Conservation (phyloP, 2,888 invertebrate genomes). For the Acronicta leporina region DNA sequence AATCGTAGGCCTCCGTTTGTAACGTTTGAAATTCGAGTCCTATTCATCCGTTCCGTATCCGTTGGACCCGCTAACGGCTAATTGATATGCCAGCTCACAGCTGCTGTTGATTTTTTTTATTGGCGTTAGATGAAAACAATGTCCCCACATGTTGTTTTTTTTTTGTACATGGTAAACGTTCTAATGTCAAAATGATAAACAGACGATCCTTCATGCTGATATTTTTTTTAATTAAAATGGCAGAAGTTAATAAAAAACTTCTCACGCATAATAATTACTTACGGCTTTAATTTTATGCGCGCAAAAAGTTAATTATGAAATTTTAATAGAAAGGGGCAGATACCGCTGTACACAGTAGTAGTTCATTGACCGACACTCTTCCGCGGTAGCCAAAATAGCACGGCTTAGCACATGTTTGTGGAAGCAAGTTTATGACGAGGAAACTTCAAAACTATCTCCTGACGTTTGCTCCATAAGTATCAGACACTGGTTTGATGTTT, state of each 20-base stretch:
- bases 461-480: slow-evolving; percentile 25
- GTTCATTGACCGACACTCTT: slow-evolving; percentile 75
- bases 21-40: slow-evolving; percentile 73
- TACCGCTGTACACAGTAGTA: slow-evolving; percentile 55
- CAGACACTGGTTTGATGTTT: slow-evolving; percentile 33
- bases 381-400: slow-evolving; percentile 75
- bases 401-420: slow-evolving; percentile 53
- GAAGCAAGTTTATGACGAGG: slow-evolving; percentile 52
- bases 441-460: slow-evolving; percentile 34
- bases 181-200: too few species aligned
- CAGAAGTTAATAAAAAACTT: slow-evolving; percentile 15
- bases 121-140: background rate
- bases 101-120: slow-evolving; percentile 25
- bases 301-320: slow-evolving; percentile 60
- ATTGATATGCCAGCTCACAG: slow-evolving; percentile 34
- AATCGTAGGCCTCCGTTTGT: slow-evolving; percentile 71
- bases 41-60: slow-evolving; percentile 20
- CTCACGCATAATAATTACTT: slow-evolving; percentile 37
- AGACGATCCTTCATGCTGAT: background rate
- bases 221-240: slow-evolving; percentile 6
- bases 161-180: too few species aligned
- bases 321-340: slow-evolving; percentile 62
- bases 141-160: background rate
- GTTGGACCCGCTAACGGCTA: slow-evolving; percentile 40
- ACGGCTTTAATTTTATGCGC: slow-evolving; percentile 42